These are phyloP conservation scores for Urophycis tenuis DNA, from an alignment of 2,797 vertebrate species.

Conservation along the genomic window DNA sequence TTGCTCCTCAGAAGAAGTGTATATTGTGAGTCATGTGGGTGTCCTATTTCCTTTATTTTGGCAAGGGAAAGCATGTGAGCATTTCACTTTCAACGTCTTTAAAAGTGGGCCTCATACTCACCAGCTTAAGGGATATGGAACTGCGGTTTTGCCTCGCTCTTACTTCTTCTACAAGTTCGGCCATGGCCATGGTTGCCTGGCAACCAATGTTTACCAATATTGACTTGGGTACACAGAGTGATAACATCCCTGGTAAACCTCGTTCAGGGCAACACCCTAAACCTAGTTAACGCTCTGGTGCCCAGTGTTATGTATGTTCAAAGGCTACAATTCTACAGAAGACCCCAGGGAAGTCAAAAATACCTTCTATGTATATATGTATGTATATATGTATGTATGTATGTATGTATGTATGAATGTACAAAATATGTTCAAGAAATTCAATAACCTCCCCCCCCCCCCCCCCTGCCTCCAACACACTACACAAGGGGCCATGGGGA, in stretches of 20 bases:
- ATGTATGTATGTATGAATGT: too few relatives aligned
- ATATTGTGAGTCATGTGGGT: neutral
- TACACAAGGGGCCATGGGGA: too few relatives aligned
- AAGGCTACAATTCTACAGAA: neutral
- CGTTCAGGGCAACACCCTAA: neutral
- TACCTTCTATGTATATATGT: neutral
- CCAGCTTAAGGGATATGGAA: neutral
- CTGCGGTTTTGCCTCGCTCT: neutral
- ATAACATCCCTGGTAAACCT: neutral
- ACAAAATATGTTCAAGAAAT: too few relatives aligned
- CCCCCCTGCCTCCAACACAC: too few relatives aligned
- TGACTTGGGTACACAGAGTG: neutral
- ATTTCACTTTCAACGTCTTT: neutral
- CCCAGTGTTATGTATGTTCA: neutral
- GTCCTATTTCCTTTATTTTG: neutral
- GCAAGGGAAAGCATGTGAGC: neutral
- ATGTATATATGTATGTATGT: too few relatives aligned
- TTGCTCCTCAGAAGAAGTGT: neutral
- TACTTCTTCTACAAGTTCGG: neutral
- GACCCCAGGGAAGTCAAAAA: neutral
- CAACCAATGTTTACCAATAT: neutral
- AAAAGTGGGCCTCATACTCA: neutral
- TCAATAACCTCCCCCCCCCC: too few relatives aligned
- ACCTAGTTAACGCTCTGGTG: neutral
- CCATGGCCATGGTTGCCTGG: neutral